phyloP scores from a whole-genome alignment of 2,797 vertebrate species.

The Clamator glandarius region DNA sequence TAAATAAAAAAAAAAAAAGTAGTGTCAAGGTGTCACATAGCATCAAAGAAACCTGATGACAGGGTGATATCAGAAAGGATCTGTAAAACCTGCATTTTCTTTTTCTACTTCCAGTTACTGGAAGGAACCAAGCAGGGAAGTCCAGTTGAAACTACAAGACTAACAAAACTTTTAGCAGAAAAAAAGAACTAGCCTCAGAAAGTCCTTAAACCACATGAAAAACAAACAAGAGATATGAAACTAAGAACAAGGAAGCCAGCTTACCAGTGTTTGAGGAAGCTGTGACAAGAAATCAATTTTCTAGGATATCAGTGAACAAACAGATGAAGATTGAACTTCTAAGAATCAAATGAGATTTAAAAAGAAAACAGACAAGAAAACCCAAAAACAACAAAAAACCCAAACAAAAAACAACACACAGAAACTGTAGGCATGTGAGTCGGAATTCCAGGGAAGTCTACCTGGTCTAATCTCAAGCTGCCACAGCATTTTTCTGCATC shows the following conservation, averaged over 20 bases:
- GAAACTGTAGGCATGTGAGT: background rate
- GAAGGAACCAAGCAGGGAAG: background rate
- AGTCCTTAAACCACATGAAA: background rate
- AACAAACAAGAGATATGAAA: background rate
- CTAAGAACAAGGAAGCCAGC: background rate
- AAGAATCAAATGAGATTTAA: background rate
- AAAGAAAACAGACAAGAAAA: background rate
- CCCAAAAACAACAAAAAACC: background rate
- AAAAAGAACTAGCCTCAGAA: conserved; percentile 1
- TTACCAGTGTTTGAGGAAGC: background rate
- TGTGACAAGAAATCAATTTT: background rate
- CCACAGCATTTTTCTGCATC: background rate
- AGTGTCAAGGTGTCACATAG: background rate
- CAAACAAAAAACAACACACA: background rate
- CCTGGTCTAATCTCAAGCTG: background rate
- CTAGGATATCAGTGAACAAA: background rate
- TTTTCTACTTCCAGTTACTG: background rate
- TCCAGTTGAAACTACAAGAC: background rate
- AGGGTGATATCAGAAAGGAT: background rate
- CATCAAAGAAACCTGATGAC: background rate
- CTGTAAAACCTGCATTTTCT: background rate
- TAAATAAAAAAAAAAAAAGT: background rate
- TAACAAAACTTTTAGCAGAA: background rate
- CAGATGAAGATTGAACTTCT: background rate
- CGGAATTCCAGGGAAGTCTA: background rate